Percentiles rank a stretch among this genome's conserved stretches.
Evolutionary conservation across 2,113 vertebrate species (phyloP).

Genomic region (Ptyas mucosa): DNA sequence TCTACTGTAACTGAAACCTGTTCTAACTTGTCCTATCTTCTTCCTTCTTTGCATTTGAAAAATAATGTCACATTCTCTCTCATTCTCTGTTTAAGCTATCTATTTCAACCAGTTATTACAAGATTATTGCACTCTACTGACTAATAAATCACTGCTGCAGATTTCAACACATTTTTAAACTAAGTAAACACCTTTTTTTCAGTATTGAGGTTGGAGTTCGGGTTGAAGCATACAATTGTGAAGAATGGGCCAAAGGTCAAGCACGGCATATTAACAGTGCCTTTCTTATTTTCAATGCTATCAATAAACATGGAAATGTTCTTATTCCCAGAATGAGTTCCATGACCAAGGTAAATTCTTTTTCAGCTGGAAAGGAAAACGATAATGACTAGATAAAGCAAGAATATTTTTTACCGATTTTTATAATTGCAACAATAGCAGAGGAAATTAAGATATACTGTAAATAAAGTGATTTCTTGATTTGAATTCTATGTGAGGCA

Average conservation of each 20-base stretch:
- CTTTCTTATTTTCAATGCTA: constrained; percentile 70
- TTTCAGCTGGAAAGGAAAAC: neutral
- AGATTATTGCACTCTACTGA: neutral
- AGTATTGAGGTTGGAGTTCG: constrained; percentile 76
- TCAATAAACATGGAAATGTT: constrained; percentile 52
- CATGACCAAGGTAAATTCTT: constrained; percentile 65
- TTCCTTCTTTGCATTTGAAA: neutral
- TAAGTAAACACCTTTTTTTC: constrained; percentile 15
- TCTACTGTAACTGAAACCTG: neutral
- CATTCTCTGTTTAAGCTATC: neutral
- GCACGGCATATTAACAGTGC: constrained; percentile 76
- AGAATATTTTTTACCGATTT: neutral
- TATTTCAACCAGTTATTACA: neutral
- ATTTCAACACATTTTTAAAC: neutral
- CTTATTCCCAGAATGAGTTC: constrained; percentile 65
- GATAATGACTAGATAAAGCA: neutral
- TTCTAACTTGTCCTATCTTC: neutral
- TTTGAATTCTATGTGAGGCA: neutral
- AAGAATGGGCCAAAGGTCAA: constrained; percentile 68
- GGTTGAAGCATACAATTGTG: constrained; percentile 75
- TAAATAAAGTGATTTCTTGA: neutral
- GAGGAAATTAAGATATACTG: neutral
- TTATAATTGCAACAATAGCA: neutral
- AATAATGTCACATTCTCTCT: neutral
- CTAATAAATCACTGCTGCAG: neutral